Evolutionary conservation across 2,113 vertebrate species (phyloP).

Genomic region (Xiphophorus maculatus): DNA sequence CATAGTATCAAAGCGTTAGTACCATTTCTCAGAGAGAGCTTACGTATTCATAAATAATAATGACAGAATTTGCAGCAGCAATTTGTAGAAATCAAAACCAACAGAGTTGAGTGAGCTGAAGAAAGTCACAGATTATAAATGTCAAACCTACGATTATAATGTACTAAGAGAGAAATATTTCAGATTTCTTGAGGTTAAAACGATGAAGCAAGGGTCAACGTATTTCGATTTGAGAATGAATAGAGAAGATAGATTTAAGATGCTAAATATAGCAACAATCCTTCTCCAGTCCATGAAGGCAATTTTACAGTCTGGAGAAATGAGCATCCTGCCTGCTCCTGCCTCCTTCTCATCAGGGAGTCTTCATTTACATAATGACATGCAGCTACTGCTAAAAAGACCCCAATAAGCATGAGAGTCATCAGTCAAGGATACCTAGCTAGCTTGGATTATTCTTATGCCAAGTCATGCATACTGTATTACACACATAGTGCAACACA

Average conservation of each 20-base stretch:
- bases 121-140: neutral
- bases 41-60: constrained; percentile 35
- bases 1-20: constrained; percentile 29
- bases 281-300: constrained; percentile 69
- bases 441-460: constrained; percentile 12
- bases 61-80: constrained; percentile 12
- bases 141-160: constrained; percentile 1
- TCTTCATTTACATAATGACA: constrained; percentile 77
- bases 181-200: constrained; percentile 33
- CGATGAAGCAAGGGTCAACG: constrained; percentile 41
- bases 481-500: constrained; percentile 4
- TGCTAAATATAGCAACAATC: constrained; percentile 76
- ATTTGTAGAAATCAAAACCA: constrained; percentile 3
- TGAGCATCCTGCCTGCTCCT: constrained; percentile 61
- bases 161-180: constrained; percentile 20
- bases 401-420: constrained; percentile 52
- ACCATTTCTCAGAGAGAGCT: constrained; percentile 18
- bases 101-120: constrained; percentile 14
- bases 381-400: constrained; percentile 72
- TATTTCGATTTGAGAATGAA: constrained; percentile 48
- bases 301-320: constrained; percentile 74
- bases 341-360: constrained; percentile 66
- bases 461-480: neutral
- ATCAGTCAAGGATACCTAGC: constrained; percentile 55
- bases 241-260: constrained; percentile 53